A percentile compares a stretch with the other conserved stretches of the same genome.
Evolutionary conservation across 35 echinoderm and acorn worm species (phyloP).

Genomic region (Anneissia japonica): DNA sequence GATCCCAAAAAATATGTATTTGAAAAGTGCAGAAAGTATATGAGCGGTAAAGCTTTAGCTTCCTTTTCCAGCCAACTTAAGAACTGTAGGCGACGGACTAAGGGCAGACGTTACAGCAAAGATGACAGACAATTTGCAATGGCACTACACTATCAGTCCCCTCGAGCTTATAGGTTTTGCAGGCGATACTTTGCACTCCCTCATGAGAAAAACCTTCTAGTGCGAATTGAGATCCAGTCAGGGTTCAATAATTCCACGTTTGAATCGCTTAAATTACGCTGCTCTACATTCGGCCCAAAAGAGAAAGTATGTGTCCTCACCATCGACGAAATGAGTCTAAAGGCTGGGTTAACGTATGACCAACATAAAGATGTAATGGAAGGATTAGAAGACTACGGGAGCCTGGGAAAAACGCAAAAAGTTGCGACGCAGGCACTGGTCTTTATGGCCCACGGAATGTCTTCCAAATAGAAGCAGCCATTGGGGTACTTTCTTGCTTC

Average conservation of each 20-base stretch:
- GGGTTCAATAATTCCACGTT: constrained; percentile 23
- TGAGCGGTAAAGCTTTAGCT: not conserved
- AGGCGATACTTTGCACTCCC: constrained; percentile 4
- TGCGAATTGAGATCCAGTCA: not conserved
- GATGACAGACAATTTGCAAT: not conserved
- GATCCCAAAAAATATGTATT: not conserved
- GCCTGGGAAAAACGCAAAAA: constrained; percentile 2
- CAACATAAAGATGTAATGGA: constrained; percentile 38
- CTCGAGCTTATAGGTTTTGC: constrained; percentile 13
- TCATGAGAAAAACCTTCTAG: not conserved
- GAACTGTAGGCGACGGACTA: not conserved
- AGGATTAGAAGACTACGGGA: constrained; percentile 57
- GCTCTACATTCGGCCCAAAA: not conserved
- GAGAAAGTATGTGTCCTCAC: constrained; percentile 33
- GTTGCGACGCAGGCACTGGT: constrained; percentile 49
- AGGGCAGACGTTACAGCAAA: not conserved
- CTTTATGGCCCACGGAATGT: constrained; percentile 45
- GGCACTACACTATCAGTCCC: constrained; percentile 18
- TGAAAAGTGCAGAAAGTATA: not conserved
- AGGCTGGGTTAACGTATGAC: constrained; percentile 37
- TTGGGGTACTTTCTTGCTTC: constrained; percentile 27
- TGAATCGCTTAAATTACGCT: not conserved
- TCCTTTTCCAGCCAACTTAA: constrained; percentile 13
- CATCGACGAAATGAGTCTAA: constrained; percentile 40
- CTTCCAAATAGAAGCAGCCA: constrained; percentile 47